Percentiles rank a stretch among this genome's conserved stretches.
Conservation (phyloP, 2,113 vertebrate genomes). For the Rhizomys pruinosus region DNA sequence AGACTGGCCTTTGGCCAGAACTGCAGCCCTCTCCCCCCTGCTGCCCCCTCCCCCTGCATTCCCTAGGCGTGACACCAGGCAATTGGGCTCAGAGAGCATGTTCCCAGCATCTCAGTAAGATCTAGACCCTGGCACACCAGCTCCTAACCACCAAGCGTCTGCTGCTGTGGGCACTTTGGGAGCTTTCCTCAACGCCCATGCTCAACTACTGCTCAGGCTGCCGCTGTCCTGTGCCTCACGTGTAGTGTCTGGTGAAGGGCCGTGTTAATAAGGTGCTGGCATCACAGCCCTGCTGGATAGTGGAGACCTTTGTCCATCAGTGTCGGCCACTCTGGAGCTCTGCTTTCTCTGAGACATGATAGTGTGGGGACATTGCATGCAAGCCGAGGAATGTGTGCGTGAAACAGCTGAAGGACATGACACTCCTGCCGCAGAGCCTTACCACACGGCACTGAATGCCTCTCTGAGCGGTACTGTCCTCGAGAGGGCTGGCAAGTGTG, state of each 20-base stretch:
- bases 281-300: rapidly evolving
- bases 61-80: no score
- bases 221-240: not conserved
- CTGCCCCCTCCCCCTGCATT: no score
- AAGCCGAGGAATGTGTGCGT: not conserved
- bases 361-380: rapidly evolving
- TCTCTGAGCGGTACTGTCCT: not conserved
- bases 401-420: no score
- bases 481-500: no score
- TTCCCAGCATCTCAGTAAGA: not conserved
- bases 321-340: rapidly evolving
- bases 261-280: rapidly evolving
- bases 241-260: not conserved
- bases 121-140: rapidly evolving
- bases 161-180: rapidly evolving
- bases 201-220: rapidly evolving
- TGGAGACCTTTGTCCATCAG: rapidly evolving
- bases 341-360: rapidly evolving
- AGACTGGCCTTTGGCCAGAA: not conserved
- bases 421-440: rapidly evolving
- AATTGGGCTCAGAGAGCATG: no score
- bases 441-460: not conserved
- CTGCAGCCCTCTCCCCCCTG: no score
- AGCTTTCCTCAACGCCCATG: rapidly evolving
- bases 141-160: no score